Base-by-base conservation (phyloP, 2,888 invertebrate genomes). In the Entomobrya multifasciata region DNA sequence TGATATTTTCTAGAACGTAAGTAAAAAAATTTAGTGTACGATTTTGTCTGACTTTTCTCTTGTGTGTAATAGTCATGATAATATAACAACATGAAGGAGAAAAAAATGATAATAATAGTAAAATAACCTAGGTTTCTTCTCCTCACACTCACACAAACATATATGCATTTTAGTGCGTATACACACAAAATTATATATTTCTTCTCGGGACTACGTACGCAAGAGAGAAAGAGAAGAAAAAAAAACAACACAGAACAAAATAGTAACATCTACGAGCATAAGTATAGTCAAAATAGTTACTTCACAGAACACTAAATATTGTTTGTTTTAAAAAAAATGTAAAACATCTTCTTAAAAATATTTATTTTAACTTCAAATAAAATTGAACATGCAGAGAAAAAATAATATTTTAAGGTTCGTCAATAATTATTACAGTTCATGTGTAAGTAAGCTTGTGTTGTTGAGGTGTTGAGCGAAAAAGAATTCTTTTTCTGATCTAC, bases 1-100 rank as follows among this genome's bases (percentile, higher is more conserved):
- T 77, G 52, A 60, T 77, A 57, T 77, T 77, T 77, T 77, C 77
- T 57, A 77, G 77, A 55, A 77, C 47, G 47, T 41, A 55, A 55
- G 41, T 17, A 17, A 20, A 70, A 74, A 74, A 77, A 60, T 77
- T 36, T 77, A 77, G 25, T 77, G 55, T 25, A 41, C 41, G 27
- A 17, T 55, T 76, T 41, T 44, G 77, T 57, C 77, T 77, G 44
- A 74, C 57, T 44, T 77, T 57, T 77, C 57, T 74, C 74, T 76
- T 11, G 27, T 60, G 10, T 41, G 65, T 67, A 36, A 36, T 36
- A 36, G 65, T 30, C 4, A 67, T 76, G 57, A 77, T 60, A 41
- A 77, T 55, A 55, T 22, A 36, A 36, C 36, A 36, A 36, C 36
- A 8, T 8, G 36, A 36, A 8, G 36, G 41, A 60, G 5, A 36